phyloP scores from a whole-genome alignment of 2,797 vertebrate species.

The Varecia variegata region DNA sequence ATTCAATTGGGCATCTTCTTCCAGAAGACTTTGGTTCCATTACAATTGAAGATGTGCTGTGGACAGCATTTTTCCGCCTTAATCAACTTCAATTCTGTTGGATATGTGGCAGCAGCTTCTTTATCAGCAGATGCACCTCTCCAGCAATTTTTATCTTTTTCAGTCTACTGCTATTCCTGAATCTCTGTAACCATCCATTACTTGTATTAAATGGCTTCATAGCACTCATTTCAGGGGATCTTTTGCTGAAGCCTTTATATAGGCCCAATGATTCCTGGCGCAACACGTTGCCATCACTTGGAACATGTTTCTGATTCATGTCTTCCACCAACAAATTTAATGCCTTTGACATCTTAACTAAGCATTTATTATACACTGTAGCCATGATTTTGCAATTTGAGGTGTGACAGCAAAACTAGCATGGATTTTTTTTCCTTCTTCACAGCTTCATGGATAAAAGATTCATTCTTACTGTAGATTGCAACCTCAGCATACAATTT shows the following conservation, averaged over 20 bases:
- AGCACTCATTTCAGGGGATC: background rate
- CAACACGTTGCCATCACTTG: background rate
- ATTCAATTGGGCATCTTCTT: background rate
- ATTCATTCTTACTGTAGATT: background rate
- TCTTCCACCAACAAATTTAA: background rate
- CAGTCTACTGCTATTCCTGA: background rate
- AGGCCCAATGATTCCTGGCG: background rate
- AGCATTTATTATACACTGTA: background rate
- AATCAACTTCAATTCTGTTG: background rate
- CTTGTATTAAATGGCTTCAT: background rate
- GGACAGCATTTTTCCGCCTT: background rate
- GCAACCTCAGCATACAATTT: background rate
- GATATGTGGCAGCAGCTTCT: background rate
- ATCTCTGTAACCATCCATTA: background rate
- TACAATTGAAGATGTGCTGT: background rate
- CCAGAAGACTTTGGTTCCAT: background rate
- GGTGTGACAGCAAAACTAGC: background rate
- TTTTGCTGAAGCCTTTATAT: background rate
- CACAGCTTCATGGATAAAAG: background rate
- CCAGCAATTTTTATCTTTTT: background rate
- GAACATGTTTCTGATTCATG: background rate
- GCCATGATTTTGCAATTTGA: background rate
- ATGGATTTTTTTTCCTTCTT: background rate
- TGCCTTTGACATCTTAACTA: background rate
- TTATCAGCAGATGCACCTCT: background rate